These are phyloP conservation scores for Ictidomys tridecemlineatus DNA, from an alignment of 2,113 vertebrate genomes.

Conservation along the genomic window DNA sequence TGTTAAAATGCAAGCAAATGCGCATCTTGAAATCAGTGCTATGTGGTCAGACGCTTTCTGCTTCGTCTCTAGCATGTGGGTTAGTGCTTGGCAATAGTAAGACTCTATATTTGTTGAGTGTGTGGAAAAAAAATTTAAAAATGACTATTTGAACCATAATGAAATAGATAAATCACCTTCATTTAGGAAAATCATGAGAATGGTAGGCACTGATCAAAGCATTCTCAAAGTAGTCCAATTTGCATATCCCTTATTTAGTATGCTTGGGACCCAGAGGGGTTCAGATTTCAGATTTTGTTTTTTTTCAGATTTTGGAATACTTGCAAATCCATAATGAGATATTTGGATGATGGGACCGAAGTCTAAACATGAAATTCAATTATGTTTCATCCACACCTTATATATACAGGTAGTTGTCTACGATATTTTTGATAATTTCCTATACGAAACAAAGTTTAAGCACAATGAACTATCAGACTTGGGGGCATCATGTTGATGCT, in stretches of 20 bases:
- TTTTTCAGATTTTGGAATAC: not conserved
- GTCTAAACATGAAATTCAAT: not conserved
- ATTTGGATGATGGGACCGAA: not conserved
- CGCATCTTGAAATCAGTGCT: not conserved
- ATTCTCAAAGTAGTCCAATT: not conserved
- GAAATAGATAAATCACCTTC: not conserved
- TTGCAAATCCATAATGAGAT: not conserved
- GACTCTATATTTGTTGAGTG: not conserved
- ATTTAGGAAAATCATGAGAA: constrained; percentile 33
- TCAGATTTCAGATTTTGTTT: not conserved
- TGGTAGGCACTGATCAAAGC: not conserved
- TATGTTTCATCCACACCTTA: not conserved
- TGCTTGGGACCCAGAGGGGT: not conserved
- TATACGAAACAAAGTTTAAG: not conserved
- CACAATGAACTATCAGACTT: not conserved
- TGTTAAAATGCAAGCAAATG: constrained; percentile 22
- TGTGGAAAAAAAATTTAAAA: not conserved
- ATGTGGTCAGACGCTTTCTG: not conserved
- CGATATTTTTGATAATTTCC: not conserved
- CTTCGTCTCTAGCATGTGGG: not conserved
- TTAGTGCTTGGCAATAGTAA: not conserved
- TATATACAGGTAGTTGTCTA: not conserved
- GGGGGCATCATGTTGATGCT: not conserved
- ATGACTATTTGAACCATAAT: not conserved
- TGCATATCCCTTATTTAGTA: not conserved